phyloP scores from a whole-genome alignment of 1,140 invertebrate genomes.

The Ylistrum balloti region DNA sequence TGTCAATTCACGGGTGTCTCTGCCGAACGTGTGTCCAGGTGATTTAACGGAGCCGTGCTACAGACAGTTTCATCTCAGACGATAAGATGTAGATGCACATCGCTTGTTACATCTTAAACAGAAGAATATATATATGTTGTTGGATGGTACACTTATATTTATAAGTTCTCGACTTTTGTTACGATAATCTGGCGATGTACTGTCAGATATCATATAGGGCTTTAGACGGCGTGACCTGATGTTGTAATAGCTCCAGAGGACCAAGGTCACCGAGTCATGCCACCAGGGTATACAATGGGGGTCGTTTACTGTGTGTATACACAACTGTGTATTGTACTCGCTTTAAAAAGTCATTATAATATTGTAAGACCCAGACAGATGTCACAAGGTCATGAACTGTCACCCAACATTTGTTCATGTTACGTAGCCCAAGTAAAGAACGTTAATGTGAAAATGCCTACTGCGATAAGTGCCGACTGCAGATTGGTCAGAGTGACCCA shows the following conservation, averaged over 20 bases:
- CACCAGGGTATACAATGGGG: not conserved
- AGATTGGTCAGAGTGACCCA: not conserved
- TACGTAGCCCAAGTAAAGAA: not conserved
- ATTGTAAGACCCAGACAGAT: slow-evolving; percentile 1
- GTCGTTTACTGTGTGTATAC: not conserved
- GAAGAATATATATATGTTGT: too few species aligned
- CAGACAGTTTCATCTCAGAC: too few species aligned
- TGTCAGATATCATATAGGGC: too few species aligned
- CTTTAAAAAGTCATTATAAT: not conserved
- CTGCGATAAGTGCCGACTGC: not conserved
- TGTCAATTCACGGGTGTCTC: too few species aligned
- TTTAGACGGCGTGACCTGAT: too few species aligned
- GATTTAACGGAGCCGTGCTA: too few species aligned
- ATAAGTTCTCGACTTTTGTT: too few species aligned
- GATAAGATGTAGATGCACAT: too few species aligned
- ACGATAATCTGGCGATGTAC: too few species aligned
- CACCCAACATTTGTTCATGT: not conserved
- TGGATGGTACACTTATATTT: too few species aligned
- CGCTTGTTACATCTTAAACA: too few species aligned
- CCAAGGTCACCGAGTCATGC: not conserved
- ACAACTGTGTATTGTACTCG: not conserved
- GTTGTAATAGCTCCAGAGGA: not conserved
- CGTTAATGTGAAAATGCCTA: slow-evolving; percentile 9
- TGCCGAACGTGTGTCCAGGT: too few species aligned
- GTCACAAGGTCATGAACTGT: not conserved